Evolutionary conservation across 2,797 vertebrate species (phyloP).

Genomic region (Malacoraja senta): DNA sequence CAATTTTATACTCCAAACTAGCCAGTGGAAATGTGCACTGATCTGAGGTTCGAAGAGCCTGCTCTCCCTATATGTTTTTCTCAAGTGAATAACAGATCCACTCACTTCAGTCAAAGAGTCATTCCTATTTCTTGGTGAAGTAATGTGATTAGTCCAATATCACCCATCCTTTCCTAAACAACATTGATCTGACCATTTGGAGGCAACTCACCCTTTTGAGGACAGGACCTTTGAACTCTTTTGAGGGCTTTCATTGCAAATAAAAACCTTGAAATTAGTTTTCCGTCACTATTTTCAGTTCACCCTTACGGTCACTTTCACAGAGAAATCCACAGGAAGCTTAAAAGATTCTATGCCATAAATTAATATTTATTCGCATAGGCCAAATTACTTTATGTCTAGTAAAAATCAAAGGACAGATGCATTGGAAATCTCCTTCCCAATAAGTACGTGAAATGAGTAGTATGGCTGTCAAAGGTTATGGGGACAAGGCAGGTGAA

Average conservation of each 20-base stretch:
- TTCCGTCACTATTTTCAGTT: background rate
- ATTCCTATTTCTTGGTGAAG: background rate
- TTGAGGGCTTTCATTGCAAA: background rate
- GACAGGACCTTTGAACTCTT: background rate
- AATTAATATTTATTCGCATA: background rate
- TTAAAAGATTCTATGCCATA: background rate
- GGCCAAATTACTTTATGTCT: background rate
- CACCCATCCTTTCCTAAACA: background rate
- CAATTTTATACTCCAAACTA: background rate
- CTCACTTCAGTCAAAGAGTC: background rate
- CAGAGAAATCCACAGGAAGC: background rate
- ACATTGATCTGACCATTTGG: background rate
- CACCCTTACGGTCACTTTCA: background rate
- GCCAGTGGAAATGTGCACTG: background rate
- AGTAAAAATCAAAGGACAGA: background rate
- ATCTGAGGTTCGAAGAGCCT: background rate
- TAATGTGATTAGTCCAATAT: background rate
- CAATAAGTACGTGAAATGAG: no score
- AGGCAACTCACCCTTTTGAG: background rate
- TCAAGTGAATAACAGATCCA: background rate
- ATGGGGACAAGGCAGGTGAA: no score
- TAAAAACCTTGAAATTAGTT: slow-evolving; percentile 39
- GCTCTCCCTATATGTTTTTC: background rate
- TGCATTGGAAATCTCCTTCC: background rate
- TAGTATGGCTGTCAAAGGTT: no score